Base-by-base conservation (phyloP, 1,140 invertebrate species). In the Caerostris darwini region DNA sequence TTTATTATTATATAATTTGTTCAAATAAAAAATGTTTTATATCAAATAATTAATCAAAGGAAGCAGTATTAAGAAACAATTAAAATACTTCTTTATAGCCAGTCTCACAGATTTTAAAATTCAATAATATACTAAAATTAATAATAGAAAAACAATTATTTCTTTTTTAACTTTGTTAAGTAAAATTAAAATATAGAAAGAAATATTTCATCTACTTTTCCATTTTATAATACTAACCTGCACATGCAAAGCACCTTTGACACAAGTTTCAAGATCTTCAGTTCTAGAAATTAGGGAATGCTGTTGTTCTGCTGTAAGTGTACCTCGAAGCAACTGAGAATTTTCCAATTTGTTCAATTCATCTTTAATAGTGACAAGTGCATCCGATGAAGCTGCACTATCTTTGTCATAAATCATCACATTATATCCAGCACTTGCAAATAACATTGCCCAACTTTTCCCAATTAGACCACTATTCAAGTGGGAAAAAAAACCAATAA, bases 371-470 rank as follows among this genome's bases (percentile, higher is more conserved):
- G 98, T 97, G 50, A 96, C 96, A 1, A 99, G 95, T n/a, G 95
- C 94, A 81, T 96, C 97, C 14, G 97, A 96, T 53, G 99, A 97
- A 96, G 98, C 98, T 87, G 97, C 96, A 12, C 97, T 96, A 54
- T 98, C 96, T 61, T 98, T 97, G 95, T 99, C 99, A 95, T 97
- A 99, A 57, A 99, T 96, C 5, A 96, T 96, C 12, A 99, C 98
- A 95, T 98, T 96, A 96, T 99, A 99, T 7, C 98, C 98, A 56
- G 97, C 98, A n/a, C 98, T 97, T 0, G 98, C 98, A 96, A 99
- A 99, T 4, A 99, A 96, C 98, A 99, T 99, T 0, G 98, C 97
- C 98, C 98, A 99, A 95, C 98, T 99, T 89, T 98, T 97, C 8
- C 99, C 99, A 94, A 99, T 99, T 50, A 99, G 96, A 5, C 99